A percentile compares a stretch with the other conserved stretches of the same genome.
Conservation (phyloP, 2,888 invertebrate genomes). For the Amphimallon solstitiale region DNA sequence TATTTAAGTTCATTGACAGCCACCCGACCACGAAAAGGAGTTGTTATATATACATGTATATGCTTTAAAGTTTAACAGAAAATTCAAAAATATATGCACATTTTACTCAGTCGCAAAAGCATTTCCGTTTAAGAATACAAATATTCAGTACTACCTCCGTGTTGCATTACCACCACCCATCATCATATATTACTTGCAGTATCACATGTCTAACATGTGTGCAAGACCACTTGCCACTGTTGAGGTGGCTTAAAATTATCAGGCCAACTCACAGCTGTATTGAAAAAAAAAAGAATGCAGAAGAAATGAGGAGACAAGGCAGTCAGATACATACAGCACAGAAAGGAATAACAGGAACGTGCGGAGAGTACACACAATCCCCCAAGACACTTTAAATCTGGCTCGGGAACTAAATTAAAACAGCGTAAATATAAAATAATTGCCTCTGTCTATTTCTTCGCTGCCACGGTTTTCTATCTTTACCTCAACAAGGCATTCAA, state of each 20-base stretch:
- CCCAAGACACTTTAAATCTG: slow-evolving; percentile 13
- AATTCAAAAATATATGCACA: background rate
- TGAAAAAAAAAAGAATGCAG: slow-evolving; percentile 31
- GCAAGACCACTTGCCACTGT: slow-evolving; percentile 48
- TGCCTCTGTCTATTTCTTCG: background rate
- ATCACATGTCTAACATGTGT: slow-evolving; percentile 49
- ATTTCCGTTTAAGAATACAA: slow-evolving; percentile 42
- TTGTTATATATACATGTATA: background rate
- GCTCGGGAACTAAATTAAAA: slow-evolving; percentile 6
- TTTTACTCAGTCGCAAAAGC: background rate
- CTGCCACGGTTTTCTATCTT: slow-evolving; percentile 13
- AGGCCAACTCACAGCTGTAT: slow-evolving; percentile 41
- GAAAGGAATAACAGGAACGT: slow-evolving; percentile 1
- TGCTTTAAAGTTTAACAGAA: slow-evolving; percentile 2
- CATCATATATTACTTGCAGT: slow-evolving; percentile 33
- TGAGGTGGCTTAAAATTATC: slow-evolving; percentile 47
- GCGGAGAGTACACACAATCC: background rate
- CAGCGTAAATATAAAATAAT: slow-evolving; percentile 12
- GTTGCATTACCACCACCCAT: slow-evolving; percentile 38
- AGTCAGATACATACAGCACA: too few relatives aligned
- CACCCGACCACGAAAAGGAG: too few relatives aligned
- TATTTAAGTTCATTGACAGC: too few relatives aligned
- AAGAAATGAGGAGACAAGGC: background rate
- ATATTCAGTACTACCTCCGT: slow-evolving; percentile 39
- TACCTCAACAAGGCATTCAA: slow-evolving; percentile 25